Conservation (phyloP, 2,888 invertebrate genomes). For the Dynastes tityus region DNA sequence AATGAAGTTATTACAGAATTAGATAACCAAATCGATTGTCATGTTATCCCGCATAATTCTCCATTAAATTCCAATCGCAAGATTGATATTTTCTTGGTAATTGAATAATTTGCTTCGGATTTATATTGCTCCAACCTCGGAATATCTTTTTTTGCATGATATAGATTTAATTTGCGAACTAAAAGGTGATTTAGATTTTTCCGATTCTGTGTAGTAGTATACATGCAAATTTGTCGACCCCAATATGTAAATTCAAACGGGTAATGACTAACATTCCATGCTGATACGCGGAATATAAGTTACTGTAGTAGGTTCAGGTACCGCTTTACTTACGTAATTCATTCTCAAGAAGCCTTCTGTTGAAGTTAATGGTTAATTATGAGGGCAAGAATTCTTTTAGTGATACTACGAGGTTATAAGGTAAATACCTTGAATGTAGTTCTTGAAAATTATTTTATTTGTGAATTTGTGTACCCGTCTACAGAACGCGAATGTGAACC, state of each 20-base stretch:
- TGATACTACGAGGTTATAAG: too few species aligned
- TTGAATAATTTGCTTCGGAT: background rate
- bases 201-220: background rate
- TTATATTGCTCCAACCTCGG: background rate
- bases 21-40: too few species aligned
- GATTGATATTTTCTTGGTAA: background rate
- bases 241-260: constrained; percentile 34
- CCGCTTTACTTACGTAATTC: background rate
- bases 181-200: constrained; percentile 23
- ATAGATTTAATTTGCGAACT: background rate
- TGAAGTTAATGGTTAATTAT: background rate
- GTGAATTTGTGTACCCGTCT: too few species aligned
- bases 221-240: constrained; percentile 27
- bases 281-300: constrained; percentile 1
- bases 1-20: too few species aligned
- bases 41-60: too few species aligned
- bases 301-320: constrained; percentile 19
- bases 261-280: constrained; percentile 3
- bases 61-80: background rate
- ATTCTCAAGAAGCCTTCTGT: background rate
- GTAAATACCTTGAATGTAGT: too few species aligned
- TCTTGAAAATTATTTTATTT: too few species aligned
- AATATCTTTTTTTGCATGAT: background rate
- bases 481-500: too few species aligned
- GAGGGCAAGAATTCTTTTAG: background rate